Evolutionary conservation across 2,113 vertebrate genomes (phyloP).

Genomic region (Spilogale gracilis): DNA sequence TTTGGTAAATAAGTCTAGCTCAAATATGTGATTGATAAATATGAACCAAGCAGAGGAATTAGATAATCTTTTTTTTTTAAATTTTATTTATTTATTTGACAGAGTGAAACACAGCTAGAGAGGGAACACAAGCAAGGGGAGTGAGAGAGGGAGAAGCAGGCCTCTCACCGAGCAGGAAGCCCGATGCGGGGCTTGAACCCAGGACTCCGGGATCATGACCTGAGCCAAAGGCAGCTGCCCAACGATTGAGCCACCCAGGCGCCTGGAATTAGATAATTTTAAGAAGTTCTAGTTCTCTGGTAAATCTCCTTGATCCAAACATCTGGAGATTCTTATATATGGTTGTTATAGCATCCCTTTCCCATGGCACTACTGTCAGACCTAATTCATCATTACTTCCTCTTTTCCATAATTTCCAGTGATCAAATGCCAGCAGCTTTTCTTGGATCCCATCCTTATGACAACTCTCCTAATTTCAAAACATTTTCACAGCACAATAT

Average conservation of each 20-base stretch:
- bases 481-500: conserved; percentile 81
- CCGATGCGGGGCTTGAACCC: too few relatives aligned
- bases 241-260: too few relatives aligned
- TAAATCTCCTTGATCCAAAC: background rate
- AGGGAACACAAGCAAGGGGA: too few relatives aligned
- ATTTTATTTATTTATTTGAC: too few relatives aligned
- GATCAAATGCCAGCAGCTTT: conserved; percentile 80
- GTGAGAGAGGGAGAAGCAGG: too few relatives aligned
- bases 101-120: too few relatives aligned
- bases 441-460: conserved; percentile 76
- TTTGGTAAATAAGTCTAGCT: background rate
- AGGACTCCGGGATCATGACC: too few relatives aligned
- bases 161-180: too few relatives aligned
- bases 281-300: background rate
- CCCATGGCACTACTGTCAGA: background rate
- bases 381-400: conserved; percentile 51
- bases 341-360: background rate
- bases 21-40: background rate
- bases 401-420: conserved; percentile 72
- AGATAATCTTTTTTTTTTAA: too few relatives aligned
- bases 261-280: background rate
- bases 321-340: background rate
- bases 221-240: too few relatives aligned
- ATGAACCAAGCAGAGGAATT: background rate
- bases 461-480: conserved; percentile 80